Evolutionary conservation across 2,113 vertebrate genomes (phyloP).

Genomic region (Crotalus horridus): DNA sequence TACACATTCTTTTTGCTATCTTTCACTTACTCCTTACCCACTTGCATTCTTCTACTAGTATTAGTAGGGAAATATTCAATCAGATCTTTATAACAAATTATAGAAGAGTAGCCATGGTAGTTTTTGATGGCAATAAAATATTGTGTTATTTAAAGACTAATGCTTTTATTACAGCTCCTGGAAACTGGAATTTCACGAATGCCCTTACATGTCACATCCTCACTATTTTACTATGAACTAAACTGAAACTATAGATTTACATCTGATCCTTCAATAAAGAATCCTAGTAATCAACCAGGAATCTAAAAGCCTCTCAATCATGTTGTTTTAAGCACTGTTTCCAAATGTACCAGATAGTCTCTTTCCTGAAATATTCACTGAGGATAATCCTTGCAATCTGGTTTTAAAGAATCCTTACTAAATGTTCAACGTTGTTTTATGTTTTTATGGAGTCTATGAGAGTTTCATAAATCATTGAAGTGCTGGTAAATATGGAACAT

Average conservation of each 20-base stretch:
- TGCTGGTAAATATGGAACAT: not conserved
- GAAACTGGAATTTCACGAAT: not conserved
- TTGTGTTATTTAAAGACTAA: not conserved
- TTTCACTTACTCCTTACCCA: too few relatives aligned
- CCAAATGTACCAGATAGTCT: not conserved
- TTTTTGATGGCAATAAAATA: not conserved
- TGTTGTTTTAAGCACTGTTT: not conserved
- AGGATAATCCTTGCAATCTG: slow-evolving; percentile 8
- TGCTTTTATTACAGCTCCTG: not conserved
- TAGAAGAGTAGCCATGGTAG: not conserved
- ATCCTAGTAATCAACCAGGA: not conserved
- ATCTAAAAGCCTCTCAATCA: not conserved
- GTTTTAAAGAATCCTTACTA: not conserved
- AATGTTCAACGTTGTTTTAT: slow-evolving; percentile 23
- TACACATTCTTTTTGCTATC: not conserved
- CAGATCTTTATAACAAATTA: not conserved
- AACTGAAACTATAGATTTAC: not conserved
- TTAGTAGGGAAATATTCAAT: not conserved
- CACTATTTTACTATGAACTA: not conserved
- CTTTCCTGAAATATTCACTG: slow-evolving; percentile 4
- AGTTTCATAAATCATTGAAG: slow-evolving; percentile 9
- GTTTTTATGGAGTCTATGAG: slow-evolving; percentile 4
- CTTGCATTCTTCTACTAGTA: not conserved
- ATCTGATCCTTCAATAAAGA: not conserved
- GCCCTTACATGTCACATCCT: not conserved